Evolutionary conservation across 1,140 invertebrate species (phyloP), one percentile per base, ranked within the genome.

Genomic region (Hyles euphorbiae): DNA sequence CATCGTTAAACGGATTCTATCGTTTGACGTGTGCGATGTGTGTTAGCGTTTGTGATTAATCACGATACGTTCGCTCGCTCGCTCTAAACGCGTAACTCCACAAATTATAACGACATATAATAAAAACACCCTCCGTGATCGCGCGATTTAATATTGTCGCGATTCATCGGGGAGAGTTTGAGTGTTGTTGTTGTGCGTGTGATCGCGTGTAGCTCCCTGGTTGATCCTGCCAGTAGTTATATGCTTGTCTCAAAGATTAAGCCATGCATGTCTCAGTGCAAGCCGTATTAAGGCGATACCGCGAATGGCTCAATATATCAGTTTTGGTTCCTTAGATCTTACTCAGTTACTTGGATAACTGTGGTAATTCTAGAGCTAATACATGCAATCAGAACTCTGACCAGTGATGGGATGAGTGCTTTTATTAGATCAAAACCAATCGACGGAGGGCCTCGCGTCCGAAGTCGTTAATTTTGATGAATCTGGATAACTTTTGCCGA

Each of bases 321-420:
- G 92, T 93, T 92, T 92, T 93, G 87, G 90, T 94, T 93, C 88
- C 80, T 92, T 93, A 89, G 92, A 93, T 93, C 80, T 89, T 92
- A 91, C 88, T 89, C 87, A 86, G 82, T 91, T 95, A 94, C 93
- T 92, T 95, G 94, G 94, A 96, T 95, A 96, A 95, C 94, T 93
- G 94, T 94, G 93, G 93, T 92, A 94, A 94, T 93, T 94, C 93
- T 94, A 94, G 93, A 95, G 94, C 93, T 94, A 94, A 94, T 94
- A 94, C 93, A 93, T 94, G 93, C 93, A 91, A 90, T 91, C 87
- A 90, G 90, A 92, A 89, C 90, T 90, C 91, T 90, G 90, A 91
- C 91, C 91, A 90, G 89, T 57, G 89, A 90, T 90, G 91, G 91
- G 87, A 94, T 90, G 91, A 90, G 91, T 90, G 92, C 91, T 92